Percentiles rank a stretch among this genome's conserved stretches.
Evolutionary conservation across 2,113 vertebrate genomes (phyloP).

Genomic region (Crotalus tigris): DNA sequence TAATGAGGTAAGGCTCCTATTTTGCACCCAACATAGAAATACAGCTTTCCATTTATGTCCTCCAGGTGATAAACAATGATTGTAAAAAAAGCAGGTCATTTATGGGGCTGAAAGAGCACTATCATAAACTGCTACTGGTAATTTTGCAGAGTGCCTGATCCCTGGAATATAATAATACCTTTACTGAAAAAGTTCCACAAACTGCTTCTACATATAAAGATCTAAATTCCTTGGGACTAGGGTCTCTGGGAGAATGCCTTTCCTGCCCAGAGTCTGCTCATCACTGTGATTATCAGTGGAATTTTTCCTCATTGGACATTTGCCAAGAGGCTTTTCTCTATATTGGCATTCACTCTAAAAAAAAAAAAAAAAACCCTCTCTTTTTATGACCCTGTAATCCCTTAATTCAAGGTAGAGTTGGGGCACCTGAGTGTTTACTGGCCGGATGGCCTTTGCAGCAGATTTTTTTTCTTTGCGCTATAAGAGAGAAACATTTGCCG

Average conservation of each 20-base stretch:
- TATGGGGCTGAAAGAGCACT: neutral
- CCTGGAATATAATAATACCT: neutral
- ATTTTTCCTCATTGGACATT: neutral
- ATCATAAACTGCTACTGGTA: neutral
- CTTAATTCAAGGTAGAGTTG: neutral
- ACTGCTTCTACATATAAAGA: neutral
- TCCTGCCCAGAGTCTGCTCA: neutral
- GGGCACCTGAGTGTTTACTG: neutral
- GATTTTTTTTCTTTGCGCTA: neutral
- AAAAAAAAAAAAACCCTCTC: no score
- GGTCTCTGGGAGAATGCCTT: neutral
- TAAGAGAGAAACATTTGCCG: neutral
- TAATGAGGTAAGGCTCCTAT: neutral
- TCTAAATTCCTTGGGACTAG: neutral
- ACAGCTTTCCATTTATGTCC: neutral
- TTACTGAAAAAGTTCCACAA: neutral
- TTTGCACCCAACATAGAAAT: neutral
- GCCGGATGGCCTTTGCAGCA: neutral
- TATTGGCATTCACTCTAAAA: neutral
- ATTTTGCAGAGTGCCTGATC: neutral
- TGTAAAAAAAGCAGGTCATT: neutral
- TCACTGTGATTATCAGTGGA: neutral
- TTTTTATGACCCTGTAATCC: no score
- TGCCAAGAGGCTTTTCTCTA: neutral
- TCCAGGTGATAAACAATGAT: neutral